A percentile compares a stretch with the other conserved stretches of the same genome.
These are phyloP conservation scores for Cardinalis cardinalis DNA, from an alignment of 2,113 vertebrate species.

Conservation along the genomic window DNA sequence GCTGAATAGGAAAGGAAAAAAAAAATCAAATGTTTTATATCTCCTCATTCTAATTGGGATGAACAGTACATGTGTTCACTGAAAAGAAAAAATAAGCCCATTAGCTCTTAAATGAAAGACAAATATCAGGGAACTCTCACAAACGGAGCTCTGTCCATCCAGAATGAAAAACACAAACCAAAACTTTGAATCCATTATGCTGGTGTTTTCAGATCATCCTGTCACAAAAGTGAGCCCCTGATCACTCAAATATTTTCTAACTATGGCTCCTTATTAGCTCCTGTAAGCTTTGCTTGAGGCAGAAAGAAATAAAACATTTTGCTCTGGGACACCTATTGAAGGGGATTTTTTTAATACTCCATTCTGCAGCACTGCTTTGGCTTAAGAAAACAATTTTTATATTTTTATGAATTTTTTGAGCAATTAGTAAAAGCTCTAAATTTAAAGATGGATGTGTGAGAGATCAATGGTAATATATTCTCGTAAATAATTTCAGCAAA, in stretches of 20 bases:
- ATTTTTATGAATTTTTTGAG: background rate
- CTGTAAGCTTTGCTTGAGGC: background rate
- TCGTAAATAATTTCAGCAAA: background rate
- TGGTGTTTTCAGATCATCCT: background rate
- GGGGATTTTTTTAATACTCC: background rate
- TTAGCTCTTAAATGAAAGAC: slow-evolving; percentile 25
- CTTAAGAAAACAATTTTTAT: background rate
- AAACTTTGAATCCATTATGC: background rate
- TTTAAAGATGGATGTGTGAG: background rate
- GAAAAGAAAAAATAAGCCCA: slow-evolving; percentile 43
- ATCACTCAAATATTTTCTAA: background rate
- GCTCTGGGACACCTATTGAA: background rate
- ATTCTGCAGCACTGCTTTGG: background rate
- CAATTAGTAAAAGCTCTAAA: background rate
- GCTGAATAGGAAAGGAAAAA: background rate
- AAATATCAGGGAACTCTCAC: slow-evolving; percentile 19
- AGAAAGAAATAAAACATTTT: background rate
- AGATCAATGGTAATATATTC: background rate
- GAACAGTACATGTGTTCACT: slow-evolving; percentile 29
- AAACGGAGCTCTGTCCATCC: background rate
- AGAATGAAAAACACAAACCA: background rate
- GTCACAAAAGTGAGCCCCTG: background rate
- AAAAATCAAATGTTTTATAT: slow-evolving; percentile 1
- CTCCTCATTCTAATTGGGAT: slow-evolving; percentile 31
- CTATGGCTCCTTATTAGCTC: background rate